Base-by-base conservation (phyloP, 1,140 invertebrate genomes). In the Caenorhabditis brenneri region DNA sequence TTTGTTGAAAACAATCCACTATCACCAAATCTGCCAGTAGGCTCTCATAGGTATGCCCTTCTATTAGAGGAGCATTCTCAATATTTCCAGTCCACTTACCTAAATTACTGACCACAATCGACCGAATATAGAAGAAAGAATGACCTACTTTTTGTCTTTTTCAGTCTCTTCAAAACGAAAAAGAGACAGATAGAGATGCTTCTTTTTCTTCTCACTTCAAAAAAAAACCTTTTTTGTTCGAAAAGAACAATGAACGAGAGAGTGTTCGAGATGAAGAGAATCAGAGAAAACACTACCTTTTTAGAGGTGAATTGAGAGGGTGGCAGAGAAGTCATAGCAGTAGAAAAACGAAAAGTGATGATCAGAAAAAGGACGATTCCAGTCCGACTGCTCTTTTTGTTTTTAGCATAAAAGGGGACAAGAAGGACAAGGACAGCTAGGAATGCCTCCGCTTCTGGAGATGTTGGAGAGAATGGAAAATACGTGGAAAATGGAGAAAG, bases 321-420 rank as follows among this genome's bases (percentile, higher is more conserved):
- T 10, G 27, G 42, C 12, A 80, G 22, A 51, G 22, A 27, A 3
- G n/a, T n/a, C n/a, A n/a, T n/a, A n/a, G n/a, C n/a, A n/a, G n/a
- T n/a, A 49, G 31, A 24, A 15, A 42, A 29, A 33, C 15, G 31
- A 27, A 51, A 22, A 22, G 9, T 6, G 39, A 42, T 42, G 39
- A 39, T 22, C 29, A 80, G 22, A 55, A 80, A 80, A 80, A 55
- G 79, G 79, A 36, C 79, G 51, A 80, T 19, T 19, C 16, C 3
- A 80, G 79, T 80, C 2, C 79, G 16, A 33, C n/a, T 80, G 48
- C 79, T 53, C 79, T 51, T 53, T 51, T 51, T 80, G 31, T 55
- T 51, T 36, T 51, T 19, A 9, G 46, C 29, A 9, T 33, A 31
- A 80, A 80, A 33, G 33, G 33, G 12, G 15, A 2, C 3, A 16